These are phyloP conservation scores for Lepidonotus clava DNA, from an alignment of 2,888 invertebrate species.

Conservation along the genomic window DNA sequence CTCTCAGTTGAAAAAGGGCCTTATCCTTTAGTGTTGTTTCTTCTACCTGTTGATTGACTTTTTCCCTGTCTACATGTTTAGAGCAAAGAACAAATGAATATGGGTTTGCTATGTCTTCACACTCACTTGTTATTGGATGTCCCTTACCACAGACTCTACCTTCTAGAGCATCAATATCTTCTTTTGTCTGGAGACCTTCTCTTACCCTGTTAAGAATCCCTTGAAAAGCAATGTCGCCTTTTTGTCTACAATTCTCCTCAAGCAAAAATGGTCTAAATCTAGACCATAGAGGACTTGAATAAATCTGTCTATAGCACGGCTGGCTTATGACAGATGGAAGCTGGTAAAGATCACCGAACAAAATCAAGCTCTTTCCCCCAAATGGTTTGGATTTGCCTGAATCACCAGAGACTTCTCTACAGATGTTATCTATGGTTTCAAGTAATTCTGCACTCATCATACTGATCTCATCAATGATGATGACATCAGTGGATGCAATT, in stretches of 20 bases:
- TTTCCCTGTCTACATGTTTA: neutral
- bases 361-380: conserved; percentile 18
- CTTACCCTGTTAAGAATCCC: neutral
- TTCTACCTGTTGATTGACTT: neutral
- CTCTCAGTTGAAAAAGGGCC: neutral
- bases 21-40: neutral
- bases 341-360: conserved; percentile 44
- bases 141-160: conserved; percentile 25
- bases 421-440: conserved; percentile 4
- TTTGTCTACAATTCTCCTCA: conserved; percentile 20
- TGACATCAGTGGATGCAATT: conserved; percentile 42
- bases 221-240: neutral
- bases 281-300: neutral
- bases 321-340: neutral
- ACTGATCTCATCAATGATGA: conserved; percentile 39
- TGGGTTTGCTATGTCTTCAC: neutral
- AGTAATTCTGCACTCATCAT: conserved; percentile 45
- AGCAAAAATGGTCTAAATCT: conserved; percentile 26
- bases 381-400: neutral
- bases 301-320: neutral
- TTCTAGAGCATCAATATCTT: neutral
- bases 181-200: neutral
- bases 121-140: neutral
- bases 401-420: conserved; percentile 20
- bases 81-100: conserved; percentile 6